These are phyloP conservation scores for Eptatretus burgeri DNA, from an alignment of 2,113 vertebrate species.

Conservation along the genomic window DNA sequence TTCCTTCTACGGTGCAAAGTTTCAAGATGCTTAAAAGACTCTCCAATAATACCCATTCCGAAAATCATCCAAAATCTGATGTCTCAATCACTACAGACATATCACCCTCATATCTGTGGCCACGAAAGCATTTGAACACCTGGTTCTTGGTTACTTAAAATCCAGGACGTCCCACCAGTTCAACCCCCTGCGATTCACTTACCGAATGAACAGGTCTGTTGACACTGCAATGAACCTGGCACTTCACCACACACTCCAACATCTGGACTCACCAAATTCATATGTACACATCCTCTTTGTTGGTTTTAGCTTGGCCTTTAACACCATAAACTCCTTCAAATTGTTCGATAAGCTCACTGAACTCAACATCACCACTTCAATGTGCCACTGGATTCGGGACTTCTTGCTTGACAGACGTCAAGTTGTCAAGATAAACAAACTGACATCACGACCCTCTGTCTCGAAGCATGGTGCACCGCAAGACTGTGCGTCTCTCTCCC, in stretches of 20 bases:
- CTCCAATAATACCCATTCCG: background rate
- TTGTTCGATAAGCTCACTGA: too few species aligned
- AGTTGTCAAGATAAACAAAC: background rate
- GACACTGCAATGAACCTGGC: constrained; percentile 7
- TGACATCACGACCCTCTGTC: background rate
- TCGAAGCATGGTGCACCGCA: background rate
- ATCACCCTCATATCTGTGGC: background rate
- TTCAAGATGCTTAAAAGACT: background rate
- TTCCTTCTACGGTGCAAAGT: background rate
- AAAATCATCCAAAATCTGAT: background rate
- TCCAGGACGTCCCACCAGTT: background rate
- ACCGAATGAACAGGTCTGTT: constrained; percentile 8
- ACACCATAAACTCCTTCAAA: too few species aligned
- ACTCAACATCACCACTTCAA: too few species aligned
- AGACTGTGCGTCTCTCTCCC: background rate
- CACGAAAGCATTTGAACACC: too few species aligned
- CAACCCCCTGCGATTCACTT: background rate
- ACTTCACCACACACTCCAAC: too few species aligned
- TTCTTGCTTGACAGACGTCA: background rate
- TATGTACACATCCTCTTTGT: too few species aligned
- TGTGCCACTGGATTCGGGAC: background rate
- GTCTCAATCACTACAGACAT: background rate
- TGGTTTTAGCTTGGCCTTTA: too few species aligned
- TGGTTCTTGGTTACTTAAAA: background rate
- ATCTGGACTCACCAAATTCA: too few species aligned